These are phyloP conservation scores for Hydrocynus forskahlii DNA, from an alignment of 2,797 vertebrate genomes.

Conservation along the genomic window DNA sequence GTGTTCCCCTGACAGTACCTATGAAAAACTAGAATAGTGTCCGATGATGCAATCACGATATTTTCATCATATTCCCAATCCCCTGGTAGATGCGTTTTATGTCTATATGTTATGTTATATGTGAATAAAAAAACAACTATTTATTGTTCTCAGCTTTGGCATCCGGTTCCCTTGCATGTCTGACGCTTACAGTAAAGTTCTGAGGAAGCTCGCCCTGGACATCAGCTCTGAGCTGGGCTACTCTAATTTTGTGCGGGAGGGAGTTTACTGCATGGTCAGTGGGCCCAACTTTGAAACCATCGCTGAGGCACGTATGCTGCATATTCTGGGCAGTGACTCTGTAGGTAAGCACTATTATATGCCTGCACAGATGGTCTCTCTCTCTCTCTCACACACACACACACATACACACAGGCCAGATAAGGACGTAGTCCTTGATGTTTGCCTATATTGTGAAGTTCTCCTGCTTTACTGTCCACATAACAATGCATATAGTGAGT, in stretches of 20 bases:
- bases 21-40: not conserved
- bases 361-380: not conserved
- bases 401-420: no score
- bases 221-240: conserved; percentile 69
- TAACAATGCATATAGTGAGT: no score
- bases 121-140: not conserved
- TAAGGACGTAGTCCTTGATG: no score
- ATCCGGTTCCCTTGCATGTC: conserved; percentile 78
- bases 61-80: not conserved
- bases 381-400: not conserved
- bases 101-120: not conserved
- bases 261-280: conserved; percentile 79
- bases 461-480: no score
- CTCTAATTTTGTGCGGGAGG: conserved; percentile 69
- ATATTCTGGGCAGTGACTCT: conserved; percentile 73
- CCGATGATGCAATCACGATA: not conserved
- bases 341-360: conserved; percentile 69
- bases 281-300: conserved; percentile 80
- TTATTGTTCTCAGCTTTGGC: conserved; percentile 67
- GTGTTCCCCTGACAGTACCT: not conserved
- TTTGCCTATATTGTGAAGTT: no score
- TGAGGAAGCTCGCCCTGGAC: conserved; percentile 67
- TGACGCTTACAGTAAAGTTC: conserved; percentile 74
- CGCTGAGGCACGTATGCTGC: conserved; percentile 76
- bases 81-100: not conserved